Evolutionary conservation across 2,888 invertebrate species (phyloP), one percentile per base, ranked within the genome.

Genomic region (Panopea generosa): DNA sequence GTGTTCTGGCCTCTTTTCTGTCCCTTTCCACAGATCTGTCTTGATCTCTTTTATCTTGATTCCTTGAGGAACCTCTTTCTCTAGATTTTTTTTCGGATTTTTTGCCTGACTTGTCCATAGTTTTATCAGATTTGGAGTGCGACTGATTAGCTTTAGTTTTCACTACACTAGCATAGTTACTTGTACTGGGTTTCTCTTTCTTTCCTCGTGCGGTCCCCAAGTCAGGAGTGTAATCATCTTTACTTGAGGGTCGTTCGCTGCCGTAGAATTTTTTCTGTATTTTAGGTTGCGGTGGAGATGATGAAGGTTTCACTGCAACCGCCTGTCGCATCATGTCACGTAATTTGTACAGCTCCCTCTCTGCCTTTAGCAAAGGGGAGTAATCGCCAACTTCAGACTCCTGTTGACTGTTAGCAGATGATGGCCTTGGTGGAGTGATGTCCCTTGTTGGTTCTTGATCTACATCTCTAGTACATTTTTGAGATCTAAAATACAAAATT

Each of bases 331-430:
- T 79, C 59, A 84, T 79, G 27, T 83, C 77, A 29, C 87, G 84
- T n/a, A 89, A 73, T 45, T 81, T 84, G n/a, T 79, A 82, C 24
- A 88, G 69, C 40, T 90, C 89, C 24, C 83, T 72, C 71, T 90
- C 90, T 7, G 90, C 90, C 63, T 84, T 83, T 50, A 90, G 77
- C 47, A 90, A 62, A 2, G 90, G 90, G 16, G 90, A 90, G 38
- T 68, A 70, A 47, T 80, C 81, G 6, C 73, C 74, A 14, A 60
- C 68, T 20, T 82, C 84, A 0, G 81, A 72, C 20, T 76, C 82
- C 4, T 63, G 56, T 24, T 56, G 63, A 63, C 74, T 79, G 38
- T 29, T 47, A 6, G 62, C 43, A n/a, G 77, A 74, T 26, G 52
- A 45, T 40, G 73, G 60, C 45, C 73, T 52, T 18, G 63, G 59